Conservation (phyloP, 2,888 invertebrate species). For the Campoletis raptor region DNA sequence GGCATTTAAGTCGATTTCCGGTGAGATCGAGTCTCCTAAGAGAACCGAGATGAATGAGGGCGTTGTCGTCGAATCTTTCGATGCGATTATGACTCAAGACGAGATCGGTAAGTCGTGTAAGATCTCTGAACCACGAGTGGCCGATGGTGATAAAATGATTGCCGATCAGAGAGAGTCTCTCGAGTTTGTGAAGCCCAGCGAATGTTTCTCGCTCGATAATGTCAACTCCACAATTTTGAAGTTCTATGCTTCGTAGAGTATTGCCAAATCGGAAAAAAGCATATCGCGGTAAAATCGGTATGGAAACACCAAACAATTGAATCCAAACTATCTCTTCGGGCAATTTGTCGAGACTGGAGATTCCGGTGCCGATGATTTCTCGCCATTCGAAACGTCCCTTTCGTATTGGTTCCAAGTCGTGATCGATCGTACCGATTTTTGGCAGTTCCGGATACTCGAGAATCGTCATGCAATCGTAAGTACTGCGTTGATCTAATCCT, state of each 20-base stretch:
- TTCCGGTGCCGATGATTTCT: constrained; percentile 50
- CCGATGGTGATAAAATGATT: constrained; percentile 71
- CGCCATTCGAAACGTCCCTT: constrained; percentile 68
- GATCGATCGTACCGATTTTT: background rate
- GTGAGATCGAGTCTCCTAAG: constrained; percentile 73
- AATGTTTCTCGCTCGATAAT: constrained; percentile 76
- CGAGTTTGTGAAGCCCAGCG: constrained; percentile 77
- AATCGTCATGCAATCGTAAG: constrained; percentile 75
- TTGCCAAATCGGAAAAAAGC: constrained; percentile 79
- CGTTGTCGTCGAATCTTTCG: constrained; percentile 70
- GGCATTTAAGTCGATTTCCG: constrained; percentile 73
- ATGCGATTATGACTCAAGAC: constrained; percentile 73
- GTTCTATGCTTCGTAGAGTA: constrained; percentile 74
- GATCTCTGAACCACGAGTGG: constrained; percentile 76
- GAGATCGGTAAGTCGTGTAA: constrained; percentile 73
- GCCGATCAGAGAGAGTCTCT: constrained; percentile 73
- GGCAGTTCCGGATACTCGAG: constrained; percentile 73
- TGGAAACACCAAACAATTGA: constrained; percentile 71
- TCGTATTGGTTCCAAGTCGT: background rate
- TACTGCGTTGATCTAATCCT: constrained; percentile 1
- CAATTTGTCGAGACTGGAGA: constrained; percentile 71
- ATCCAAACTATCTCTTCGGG: constrained; percentile 77
- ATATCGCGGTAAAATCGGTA: constrained; percentile 73
- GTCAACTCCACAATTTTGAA: constrained; percentile 73
- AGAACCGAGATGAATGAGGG: constrained; percentile 70